Base-by-base conservation (phyloP, 2,888 invertebrate species). In the Mesodorylaimus sp. region DNA sequence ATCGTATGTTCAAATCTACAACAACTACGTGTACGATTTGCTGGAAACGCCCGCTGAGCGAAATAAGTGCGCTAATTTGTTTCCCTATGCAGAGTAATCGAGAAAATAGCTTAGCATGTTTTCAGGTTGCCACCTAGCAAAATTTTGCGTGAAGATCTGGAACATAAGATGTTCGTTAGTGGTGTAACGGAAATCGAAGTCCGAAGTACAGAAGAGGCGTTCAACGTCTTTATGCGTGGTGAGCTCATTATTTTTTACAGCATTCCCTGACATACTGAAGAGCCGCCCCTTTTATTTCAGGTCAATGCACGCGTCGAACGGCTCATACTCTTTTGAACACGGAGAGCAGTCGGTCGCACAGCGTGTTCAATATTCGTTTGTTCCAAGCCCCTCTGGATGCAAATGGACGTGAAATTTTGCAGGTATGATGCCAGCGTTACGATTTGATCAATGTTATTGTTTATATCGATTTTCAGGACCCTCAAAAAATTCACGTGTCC, bases 271-370 rank as follows among this genome's bases (percentile, higher is more conserved):
- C n/a, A n/a, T n/a, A n/a, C n/a, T n/a, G n/a, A n/a, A n/a, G n/a
- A n/a, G n/a, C n/a, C n/a, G n/a, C n/a, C n/a, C n/a, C n/a, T n/a
- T n/a, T n/a, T n/a, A 47, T 46, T 53, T 13, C 54, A 57, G 91
- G 91, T 0, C 81, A 88, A 61, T 81, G 81, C 63, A 75, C 87
- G 47, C 82, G 91, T 64, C 77, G 85, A 43, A 87, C 91, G 73
- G 93, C 88, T 0, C 81, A 86, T 60, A 97, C 97, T 1, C 76
- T 78, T 47, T 73, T 97, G 25, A 97, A 97, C 70, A 78, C 86
- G 0, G 89, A 89, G 68, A 93, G 93, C 0, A 91, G 91, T 67
- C 76, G 97, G 54, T 89, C 89, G 60, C 97, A 97, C 69, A 88
- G 89, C 1, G 83, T 95, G 24, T 95, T 97, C 65, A 93, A 83